A percentile compares a stretch with the other conserved stretches of the same genome.
Evolutionary conservation across 2,113 vertebrate species (phyloP).

Genomic region (Tiliqua scincoides): DNA sequence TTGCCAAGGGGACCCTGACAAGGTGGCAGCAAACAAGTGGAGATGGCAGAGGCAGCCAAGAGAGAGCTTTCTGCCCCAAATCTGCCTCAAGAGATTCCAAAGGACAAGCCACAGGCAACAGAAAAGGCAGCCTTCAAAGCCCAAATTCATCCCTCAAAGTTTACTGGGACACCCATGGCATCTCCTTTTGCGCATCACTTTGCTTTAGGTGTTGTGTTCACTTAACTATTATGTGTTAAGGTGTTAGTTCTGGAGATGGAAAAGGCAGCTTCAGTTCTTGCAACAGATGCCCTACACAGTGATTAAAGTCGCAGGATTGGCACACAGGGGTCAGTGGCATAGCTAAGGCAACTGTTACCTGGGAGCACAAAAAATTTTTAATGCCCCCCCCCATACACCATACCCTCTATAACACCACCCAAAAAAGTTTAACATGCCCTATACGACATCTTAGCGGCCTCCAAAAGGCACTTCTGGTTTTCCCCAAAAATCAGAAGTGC

Average conservation of each 20-base stretch:
- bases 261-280: background rate
- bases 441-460: no score
- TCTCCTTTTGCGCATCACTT: background rate
- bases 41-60: background rate
- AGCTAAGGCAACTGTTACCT: no score
- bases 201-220: no score
- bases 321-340: no score
- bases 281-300: background rate
- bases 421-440: no score
- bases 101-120: background rate
- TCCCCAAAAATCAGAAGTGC: no score
- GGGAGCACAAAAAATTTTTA: no score
- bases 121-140: background rate
- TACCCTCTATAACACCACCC: no score
- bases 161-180: background rate
- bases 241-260: background rate
- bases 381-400: no score
- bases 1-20: conserved; percentile 2
- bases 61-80: background rate
- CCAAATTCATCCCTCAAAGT: background rate
- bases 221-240: no score
- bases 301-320: background rate
- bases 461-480: no score
- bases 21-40: background rate
- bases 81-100: fast-evolving